Evolutionary conservation across 2,797 vertebrate species (phyloP).

Genomic region (Danio albolineatus): DNA sequence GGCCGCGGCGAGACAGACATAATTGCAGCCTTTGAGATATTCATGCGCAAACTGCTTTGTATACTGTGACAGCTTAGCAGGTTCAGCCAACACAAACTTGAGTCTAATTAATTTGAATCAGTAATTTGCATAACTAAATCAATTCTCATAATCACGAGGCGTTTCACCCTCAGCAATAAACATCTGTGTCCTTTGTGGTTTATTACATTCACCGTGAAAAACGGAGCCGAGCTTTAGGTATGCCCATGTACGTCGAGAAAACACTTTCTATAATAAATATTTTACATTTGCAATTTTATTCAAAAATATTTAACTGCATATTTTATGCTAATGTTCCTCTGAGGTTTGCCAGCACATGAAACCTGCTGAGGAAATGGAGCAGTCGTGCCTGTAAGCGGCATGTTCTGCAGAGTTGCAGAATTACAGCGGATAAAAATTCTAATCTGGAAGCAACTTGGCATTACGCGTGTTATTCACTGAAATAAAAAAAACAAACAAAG

Average conservation of each 20-base stretch:
- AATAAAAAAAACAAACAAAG: too few species aligned
- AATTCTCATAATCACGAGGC: conserved; percentile 66
- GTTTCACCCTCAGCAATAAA: conserved; percentile 60
- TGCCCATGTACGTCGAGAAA: background rate
- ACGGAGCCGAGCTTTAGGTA: conserved; percentile 42
- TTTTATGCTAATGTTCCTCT: conserved; percentile 9
- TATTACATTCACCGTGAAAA: conserved; percentile 47
- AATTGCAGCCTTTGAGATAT: conserved; percentile 65
- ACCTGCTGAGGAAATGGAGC: conserved; percentile 56
- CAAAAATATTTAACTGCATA: conserved; percentile 17
- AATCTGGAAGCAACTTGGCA: conserved; percentile 42
- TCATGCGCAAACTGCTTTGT: conserved; percentile 60
- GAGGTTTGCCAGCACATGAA: conserved; percentile 42
- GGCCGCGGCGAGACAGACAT: conserved; percentile 56
- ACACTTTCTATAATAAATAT: conserved; percentile 15
- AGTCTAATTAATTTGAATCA: conserved; percentile 70
- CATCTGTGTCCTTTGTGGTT: conserved; percentile 63
- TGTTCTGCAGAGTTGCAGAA: conserved; percentile 48
- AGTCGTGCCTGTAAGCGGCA: conserved; percentile 44
- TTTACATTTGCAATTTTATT: conserved; percentile 13
- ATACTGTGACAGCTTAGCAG: conserved; percentile 59
- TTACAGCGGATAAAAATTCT: conserved; percentile 39
- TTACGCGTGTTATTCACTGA: conserved; percentile 14
- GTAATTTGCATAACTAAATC: conserved; percentile 73
- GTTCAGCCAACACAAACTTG: conserved; percentile 69